Conservation (phyloP, 2,113 vertebrate species). For the Paradisaea rubra region DNA sequence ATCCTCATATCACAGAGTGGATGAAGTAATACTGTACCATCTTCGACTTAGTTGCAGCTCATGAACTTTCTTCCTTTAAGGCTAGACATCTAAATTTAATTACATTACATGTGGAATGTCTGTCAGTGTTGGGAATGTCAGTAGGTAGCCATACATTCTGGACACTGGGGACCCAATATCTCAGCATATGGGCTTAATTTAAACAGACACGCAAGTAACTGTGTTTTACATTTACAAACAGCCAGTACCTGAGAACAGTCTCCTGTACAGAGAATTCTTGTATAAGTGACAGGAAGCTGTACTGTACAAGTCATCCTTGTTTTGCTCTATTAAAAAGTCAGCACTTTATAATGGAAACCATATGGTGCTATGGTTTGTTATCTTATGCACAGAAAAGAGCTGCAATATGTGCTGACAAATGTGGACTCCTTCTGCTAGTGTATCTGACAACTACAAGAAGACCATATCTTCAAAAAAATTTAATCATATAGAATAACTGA, state of each 20-base stretch:
- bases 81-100: conserved; percentile 2
- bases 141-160: background rate
- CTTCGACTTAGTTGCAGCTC: background rate
- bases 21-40: background rate
- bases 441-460: background rate
- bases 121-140: background rate
- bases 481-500: background rate
- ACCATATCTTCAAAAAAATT: background rate
- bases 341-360: conserved; percentile 5
- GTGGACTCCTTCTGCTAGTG: background rate
- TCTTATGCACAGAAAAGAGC: background rate
- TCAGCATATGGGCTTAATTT: conserved; percentile 24
- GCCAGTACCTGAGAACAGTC: background rate
- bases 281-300: background rate
- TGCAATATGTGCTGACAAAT: background rate
- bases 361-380: background rate
- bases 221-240: conserved; percentile 35
- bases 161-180: background rate
- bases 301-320: background rate
- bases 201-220: background rate
- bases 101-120: background rate
- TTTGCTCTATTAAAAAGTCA: conserved; percentile 9
- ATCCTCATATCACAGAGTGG: background rate
- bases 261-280: background rate
- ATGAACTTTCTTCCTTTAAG: background rate